phyloP scores from a whole-genome alignment of 1,140 invertebrate genomes.

The Pseudomyrmex sp. region DNA sequence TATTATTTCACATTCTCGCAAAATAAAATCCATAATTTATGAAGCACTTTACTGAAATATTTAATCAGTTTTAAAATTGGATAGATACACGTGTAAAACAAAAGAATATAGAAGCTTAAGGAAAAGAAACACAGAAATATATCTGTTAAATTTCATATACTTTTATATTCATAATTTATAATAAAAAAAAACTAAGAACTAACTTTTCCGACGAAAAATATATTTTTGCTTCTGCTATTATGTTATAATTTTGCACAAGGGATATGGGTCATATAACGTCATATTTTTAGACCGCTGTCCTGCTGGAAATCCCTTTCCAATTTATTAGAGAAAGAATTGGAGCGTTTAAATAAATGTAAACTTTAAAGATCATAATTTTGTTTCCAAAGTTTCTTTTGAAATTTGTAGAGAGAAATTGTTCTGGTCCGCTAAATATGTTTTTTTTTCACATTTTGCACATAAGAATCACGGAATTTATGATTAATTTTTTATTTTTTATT shows the following conservation, averaged over 20 bases:
- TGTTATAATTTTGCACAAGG: not conserved
- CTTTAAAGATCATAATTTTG: not conserved
- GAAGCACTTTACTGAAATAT: too few relatives aligned
- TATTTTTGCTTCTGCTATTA: not conserved
- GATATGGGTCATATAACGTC: not conserved
- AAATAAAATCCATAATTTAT: too few relatives aligned
- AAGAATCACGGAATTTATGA: too few relatives aligned
- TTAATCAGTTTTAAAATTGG: too few relatives aligned
- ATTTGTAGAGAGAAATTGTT: constrained; percentile 3
- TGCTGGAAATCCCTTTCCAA: not conserved
- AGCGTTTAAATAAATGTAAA: not conserved
- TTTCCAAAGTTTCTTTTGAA: not conserved
- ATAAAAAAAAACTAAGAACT: not conserved
- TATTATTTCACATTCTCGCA: too few relatives aligned
- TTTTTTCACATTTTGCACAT: too few relatives aligned
- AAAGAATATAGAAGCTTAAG: too few relatives aligned
- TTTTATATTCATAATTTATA: not conserved
- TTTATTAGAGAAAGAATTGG: not conserved
- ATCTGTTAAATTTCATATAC: too few relatives aligned
- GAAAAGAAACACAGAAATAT: too few relatives aligned
- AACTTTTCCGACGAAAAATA: not conserved
- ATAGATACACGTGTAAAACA: too few relatives aligned
- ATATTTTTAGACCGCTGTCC: not conserved
- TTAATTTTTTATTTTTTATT: not conserved
- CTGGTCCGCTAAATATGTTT: too few relatives aligned